Base-by-base conservation (phyloP, 2,888 invertebrate genomes). In the Hirtodrosophila histrioides region DNA sequence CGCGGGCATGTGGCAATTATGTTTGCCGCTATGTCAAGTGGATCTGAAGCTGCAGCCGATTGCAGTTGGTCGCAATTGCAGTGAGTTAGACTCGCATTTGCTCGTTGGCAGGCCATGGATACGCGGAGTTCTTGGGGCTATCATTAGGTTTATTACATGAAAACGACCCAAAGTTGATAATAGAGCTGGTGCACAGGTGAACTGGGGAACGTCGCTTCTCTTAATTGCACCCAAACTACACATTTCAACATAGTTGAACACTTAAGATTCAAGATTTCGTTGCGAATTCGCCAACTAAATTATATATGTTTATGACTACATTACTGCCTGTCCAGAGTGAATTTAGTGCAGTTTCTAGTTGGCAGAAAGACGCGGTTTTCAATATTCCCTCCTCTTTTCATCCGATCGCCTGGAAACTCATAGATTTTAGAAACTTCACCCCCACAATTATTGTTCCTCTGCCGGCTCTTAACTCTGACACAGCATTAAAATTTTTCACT, bases 1-100 rank as follows among this genome's bases (percentile, higher is more conserved):
- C 82, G 85, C 70, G 70, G 88, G 67, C 67, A 82, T 85, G 86
- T 76, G 86, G 83, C 82, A 87, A 82, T 82, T 87, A 86, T 73
- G 83, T 69, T 73, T 75, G 69, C 57, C 69, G 74, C 74, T 68
- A 61, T 75, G 74, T 74, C 78, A 77, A 74, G 74, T 78, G 64
- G 54, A 78, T 64, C 65, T 45, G 71, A 64, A 75, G 71, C 48
- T 75, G 75, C 75, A 62, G 56, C 51, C 70, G 71, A 71, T 64
- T 60, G 69, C 50, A 53, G 51, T 61, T 64, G 37, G 57, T 37
- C 4, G 53, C 53, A 56, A 60, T 65, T 49, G 48, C 61, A 23
- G n/a, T 67, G 60, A 58, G 62, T 69, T 73, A 46, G 49, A 51
- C 33, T 45, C 29, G 46, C 27, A 33, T 31, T 31, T 17, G 17